Evolutionary conservation across 2,888 invertebrate species (phyloP), one percentile per base, ranked within the genome.

Genomic region (Tenthredo amoena): DNA sequence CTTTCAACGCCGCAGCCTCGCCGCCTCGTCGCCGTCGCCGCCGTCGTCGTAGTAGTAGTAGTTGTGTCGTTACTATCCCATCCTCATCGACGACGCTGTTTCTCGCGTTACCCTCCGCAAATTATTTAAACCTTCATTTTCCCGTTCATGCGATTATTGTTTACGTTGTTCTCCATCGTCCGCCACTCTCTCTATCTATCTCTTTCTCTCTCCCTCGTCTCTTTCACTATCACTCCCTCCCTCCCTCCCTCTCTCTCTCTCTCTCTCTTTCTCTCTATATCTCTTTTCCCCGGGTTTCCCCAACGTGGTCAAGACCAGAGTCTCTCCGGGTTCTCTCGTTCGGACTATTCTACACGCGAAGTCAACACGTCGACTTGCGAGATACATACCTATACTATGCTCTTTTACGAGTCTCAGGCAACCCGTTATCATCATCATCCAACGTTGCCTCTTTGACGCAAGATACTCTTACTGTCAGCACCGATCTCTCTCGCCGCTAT

Each of bases 1-100:
- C n/a, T 77, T 77, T 89, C 87, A 84, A 91, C 87, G 87, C 88
- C 87, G 87, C 88, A 79, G 88, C 88, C 47, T 87, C 89, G 74
- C 86, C 77, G 79, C 21, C 72, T 86, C 86, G 85, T 81, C 86
- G 85, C 77, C 62, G 77, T 74, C 85, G 84, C 71, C 85, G 84
- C 86, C 86, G 85, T 84, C 83, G 71, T 86, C 86, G 85, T 81
- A 85, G 86, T 82, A 47, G 77, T 71, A 85, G 84, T 74, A 85
- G 84, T 86, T 86, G 85, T 50, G 79, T 77, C 85, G 85, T 81
- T 83, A 62, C 37, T 62, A 71, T 86, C 72, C 85, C 85, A 71
- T 84, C 85, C 43, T 84, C 86, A 74, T 55, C 86, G 71, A 74
- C 71, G 68, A 77, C 77, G 72, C 31, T 77, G 26, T 15, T 55